Evolutionary conservation across 2,113 vertebrate species (phyloP).

Genomic region (Urocolius indicus): DNA sequence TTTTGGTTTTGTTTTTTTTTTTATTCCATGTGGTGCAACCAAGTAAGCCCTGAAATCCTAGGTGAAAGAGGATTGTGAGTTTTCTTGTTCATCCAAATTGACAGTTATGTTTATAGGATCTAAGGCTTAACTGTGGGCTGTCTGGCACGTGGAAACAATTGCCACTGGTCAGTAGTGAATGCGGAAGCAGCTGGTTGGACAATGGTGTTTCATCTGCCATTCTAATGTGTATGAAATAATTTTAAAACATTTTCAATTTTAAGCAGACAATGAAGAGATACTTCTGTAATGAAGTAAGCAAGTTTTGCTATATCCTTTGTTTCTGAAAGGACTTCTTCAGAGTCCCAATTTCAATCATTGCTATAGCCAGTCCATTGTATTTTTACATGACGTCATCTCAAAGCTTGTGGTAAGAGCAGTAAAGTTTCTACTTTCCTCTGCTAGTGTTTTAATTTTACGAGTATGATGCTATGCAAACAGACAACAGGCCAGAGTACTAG

Average conservation of each 20-base stretch:
- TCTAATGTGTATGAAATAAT: constrained; percentile 6
- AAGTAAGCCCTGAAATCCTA: constrained; percentile 42
- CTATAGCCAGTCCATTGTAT: neutral
- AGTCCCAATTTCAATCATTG: neutral
- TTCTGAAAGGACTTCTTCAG: neutral
- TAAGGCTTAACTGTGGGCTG: constrained; percentile 61
- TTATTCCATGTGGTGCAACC: neutral
- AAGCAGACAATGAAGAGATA: neutral
- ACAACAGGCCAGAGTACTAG: neutral
- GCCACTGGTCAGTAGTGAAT: constrained; percentile 36
- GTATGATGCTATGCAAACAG: accelerated
- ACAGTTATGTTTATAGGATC: constrained; percentile 66
- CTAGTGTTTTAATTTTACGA: neutral
- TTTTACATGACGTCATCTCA: neutral
- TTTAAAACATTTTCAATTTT: constrained; percentile 22
- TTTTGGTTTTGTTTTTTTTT: too few species aligned
- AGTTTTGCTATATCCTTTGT: neutral
- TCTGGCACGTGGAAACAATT: constrained; percentile 31
- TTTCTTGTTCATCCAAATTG: constrained; percentile 57
- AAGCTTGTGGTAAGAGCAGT: neutral
- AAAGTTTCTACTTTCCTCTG: neutral
- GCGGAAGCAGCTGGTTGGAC: constrained; percentile 57
- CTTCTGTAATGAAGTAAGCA: constrained; percentile 29
- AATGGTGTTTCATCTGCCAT: neutral
- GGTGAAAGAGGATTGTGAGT: constrained; percentile 62